Evolutionary conservation across 2,797 vertebrate genomes (phyloP), one percentile per base, ranked within the genome.

Genomic region (Leuciscus waleckii): DNA sequence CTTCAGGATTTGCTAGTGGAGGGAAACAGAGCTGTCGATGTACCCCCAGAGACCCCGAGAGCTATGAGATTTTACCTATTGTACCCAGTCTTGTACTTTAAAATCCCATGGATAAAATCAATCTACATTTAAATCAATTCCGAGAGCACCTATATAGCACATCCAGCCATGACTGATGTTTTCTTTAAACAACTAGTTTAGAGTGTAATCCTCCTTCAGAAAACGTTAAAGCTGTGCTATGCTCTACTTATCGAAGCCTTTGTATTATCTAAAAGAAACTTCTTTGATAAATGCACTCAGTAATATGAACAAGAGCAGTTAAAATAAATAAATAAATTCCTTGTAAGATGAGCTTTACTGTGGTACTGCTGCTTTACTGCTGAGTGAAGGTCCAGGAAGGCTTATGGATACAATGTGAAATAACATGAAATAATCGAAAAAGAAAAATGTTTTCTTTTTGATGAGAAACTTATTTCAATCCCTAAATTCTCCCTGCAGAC

Each of bases 111-210:
- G 69, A 86, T 58, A 37, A 84, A 88, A 79, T 86, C 87, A 83
- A 87, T 90, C 84, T 90, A 89, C 88, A 90, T 90, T 89, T 86
- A 90, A 89, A 90, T 89, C 76, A 87, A 87, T 68, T 81, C 56
- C 5, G 79, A 73, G 76, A 82, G 81, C 35, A 83, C 80, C 71
- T 77, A 46, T 77, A 46, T 54, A 73, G 75, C 35, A 29, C 78
- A 46, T 56, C 67, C 83, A 80, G 69, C 29, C 65, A 32, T 23
- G 76, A 88, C 23, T 49, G 82, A 67, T 37, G 76, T 77, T 67
- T 87, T 74, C 86, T 7, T 49, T 56, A 84, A 79, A 87, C 83
- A 86, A 79, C 82, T 54, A 65, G 70, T 41, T 61, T 14, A 29
- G 13, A 16, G 61, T 63, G 61, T 80, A 46, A 68, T 73, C 41